These are phyloP conservation scores for Drosophila emarginata DNA, from an alignment of 2,888 invertebrate genomes.

Conservation along the genomic window DNA sequence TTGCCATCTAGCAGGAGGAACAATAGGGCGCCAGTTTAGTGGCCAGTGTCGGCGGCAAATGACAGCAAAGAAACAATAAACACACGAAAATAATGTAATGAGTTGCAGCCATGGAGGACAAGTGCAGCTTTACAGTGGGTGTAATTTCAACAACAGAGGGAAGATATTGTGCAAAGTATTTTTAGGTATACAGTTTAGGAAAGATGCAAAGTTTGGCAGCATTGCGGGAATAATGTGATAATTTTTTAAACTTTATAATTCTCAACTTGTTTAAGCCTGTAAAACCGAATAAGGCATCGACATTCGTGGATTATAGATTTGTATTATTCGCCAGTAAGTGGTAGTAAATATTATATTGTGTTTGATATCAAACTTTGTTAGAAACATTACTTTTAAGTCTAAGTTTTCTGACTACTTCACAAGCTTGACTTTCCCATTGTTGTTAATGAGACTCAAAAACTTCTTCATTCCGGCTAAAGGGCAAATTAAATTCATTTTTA, in stretches of 20 bases:
- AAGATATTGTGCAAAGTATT: neutral
- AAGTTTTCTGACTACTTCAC: neutral
- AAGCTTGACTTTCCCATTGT: slow-evolving; percentile 15
- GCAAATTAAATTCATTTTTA: slow-evolving; percentile 69
- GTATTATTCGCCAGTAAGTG: too few species aligned
- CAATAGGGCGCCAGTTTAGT: slow-evolving; percentile 72
- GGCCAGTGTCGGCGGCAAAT: slow-evolving; percentile 52
- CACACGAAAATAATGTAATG: slow-evolving; percentile 76
- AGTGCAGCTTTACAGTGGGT: slow-evolving; percentile 54
- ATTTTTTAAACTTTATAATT: neutral
- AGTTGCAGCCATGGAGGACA: slow-evolving; percentile 68
- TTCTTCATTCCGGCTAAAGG: slow-evolving; percentile 38
- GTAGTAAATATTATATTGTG: too few species aligned
- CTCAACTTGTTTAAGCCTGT: neutral
- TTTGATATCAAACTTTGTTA: too few species aligned
- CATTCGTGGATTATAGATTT: too few species aligned
- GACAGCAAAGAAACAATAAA: slow-evolving; percentile 70
- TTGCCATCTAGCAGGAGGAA: slow-evolving; percentile 35
- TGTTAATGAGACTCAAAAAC: slow-evolving; percentile 24
- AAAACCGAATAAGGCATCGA: neutral
- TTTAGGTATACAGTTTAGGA: too few species aligned
- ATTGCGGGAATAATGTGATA: too few species aligned
- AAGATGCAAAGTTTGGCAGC: too few species aligned
- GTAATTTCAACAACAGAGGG: neutral
- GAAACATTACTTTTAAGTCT: neutral